Evolutionary conservation across 92 coral and sea anemone genomes (phyloP).

Genomic region (Palythoa heliodiscus): DNA sequence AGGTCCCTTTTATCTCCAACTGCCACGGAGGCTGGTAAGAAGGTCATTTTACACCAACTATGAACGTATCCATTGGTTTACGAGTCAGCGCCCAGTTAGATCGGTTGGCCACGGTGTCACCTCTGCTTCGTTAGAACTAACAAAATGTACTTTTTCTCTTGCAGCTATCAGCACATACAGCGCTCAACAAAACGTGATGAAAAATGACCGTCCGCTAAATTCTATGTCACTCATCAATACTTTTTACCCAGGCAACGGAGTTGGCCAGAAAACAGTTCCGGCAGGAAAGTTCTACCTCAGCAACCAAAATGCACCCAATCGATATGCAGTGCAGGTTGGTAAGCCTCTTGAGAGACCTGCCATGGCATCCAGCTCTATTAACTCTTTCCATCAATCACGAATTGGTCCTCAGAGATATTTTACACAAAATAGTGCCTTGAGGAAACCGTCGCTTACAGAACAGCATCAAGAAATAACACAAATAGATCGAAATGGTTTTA

Average conservation of each 20-base stretch:
- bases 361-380: background rate
- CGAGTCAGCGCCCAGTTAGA: too few species aligned
- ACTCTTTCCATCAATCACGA: conserved; percentile 21
- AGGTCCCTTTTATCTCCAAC: too few species aligned
- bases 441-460: background rate
- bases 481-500: background rate
- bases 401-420: conserved; percentile 10
- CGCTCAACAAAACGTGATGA: background rate
- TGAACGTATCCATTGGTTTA: too few species aligned
- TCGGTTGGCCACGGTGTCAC: too few species aligned
- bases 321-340: conserved; percentile 19
- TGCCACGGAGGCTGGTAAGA: too few species aligned
- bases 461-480: conserved; percentile 5
- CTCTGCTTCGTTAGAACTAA: background rate
- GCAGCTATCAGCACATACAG: conserved; percentile 20
- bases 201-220: conserved; percentile 20
- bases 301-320: background rate
- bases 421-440: conserved; percentile 1
- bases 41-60: too few species aligned
- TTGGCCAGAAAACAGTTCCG: background rate
- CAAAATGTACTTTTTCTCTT: background rate
- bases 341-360: conserved; percentile 26
- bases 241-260: conserved; percentile 11
- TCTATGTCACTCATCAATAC: conserved; percentile 15
- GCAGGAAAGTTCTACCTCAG: conserved; percentile 7